Conservation (phyloP, 2,113 vertebrate species). For the Lophochroa leadbeateri region DNA sequence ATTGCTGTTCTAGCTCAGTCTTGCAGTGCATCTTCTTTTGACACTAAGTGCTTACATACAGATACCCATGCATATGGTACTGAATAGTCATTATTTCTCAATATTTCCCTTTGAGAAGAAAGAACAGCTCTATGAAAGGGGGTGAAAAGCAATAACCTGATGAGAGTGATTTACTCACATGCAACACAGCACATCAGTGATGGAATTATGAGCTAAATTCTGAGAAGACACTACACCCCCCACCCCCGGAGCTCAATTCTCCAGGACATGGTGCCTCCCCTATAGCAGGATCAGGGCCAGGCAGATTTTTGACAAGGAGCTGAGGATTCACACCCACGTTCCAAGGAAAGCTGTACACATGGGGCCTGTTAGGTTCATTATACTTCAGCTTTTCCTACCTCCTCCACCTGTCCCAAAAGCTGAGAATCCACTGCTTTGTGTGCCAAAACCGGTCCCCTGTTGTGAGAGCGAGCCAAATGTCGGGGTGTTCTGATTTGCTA, state of each 20-base stretch:
- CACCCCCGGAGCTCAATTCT: background rate
- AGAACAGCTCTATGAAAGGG: background rate
- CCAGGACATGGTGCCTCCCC: background rate
- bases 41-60: background rate
- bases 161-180: background rate
- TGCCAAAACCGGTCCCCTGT: constrained; percentile 81
- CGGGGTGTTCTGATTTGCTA: constrained; percentile 84
- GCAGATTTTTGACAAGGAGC: background rate
- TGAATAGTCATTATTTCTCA: background rate
- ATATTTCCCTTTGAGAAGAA: background rate
- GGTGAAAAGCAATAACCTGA: background rate
- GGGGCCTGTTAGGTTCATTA: background rate
- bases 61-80: background rate
- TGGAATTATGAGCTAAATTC: background rate
- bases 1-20: background rate
- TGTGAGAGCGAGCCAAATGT: constrained; percentile 88
- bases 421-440: constrained; percentile 82
- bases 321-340: background rate
- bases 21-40: background rate
- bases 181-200: background rate
- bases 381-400: constrained; percentile 65
- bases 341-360: background rate
- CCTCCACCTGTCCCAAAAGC: constrained; percentile 82
- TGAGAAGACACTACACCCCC: background rate
- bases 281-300: background rate